Conservation (phyloP, 2,797 vertebrate genomes). For the Myiothlypis coronata region DNA sequence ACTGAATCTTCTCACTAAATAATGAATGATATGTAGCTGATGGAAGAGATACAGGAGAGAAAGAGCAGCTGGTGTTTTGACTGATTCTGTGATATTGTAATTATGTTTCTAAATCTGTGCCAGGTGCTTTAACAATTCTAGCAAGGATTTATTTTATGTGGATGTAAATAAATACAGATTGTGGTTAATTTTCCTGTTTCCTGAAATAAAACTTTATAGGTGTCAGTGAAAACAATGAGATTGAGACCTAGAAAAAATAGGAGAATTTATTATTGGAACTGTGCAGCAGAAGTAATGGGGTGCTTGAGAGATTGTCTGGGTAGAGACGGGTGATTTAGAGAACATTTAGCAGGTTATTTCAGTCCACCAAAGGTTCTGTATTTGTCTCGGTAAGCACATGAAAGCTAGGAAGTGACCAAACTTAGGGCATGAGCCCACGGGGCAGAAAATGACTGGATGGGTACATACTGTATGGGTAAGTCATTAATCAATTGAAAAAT, state of each 20-base stretch:
- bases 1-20: slow-evolving; percentile 19
- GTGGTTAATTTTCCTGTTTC: slow-evolving; percentile 34
- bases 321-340: neutral
- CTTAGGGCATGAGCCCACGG: neutral
- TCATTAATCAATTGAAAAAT: neutral
- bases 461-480: neutral
- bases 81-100: slow-evolving; percentile 29
- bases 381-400: neutral
- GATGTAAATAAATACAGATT: slow-evolving; percentile 43
- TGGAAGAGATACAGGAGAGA: slow-evolving; percentile 28
- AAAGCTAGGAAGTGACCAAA: neutral
- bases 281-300: neutral
- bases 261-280: neutral
- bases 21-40: slow-evolving; percentile 28
- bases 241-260: neutral
- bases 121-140: slow-evolving; percentile 14
- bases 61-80: slow-evolving; percentile 52
- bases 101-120: slow-evolving; percentile 7
- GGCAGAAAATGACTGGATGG: neutral
- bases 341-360: neutral
- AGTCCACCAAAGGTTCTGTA: neutral
- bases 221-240: slow-evolving; percentile 2
- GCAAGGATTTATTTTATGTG: slow-evolving; percentile 5
- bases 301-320: neutral
- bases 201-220: slow-evolving; percentile 25